These are phyloP conservation scores for Catamblyrhynchus diadema DNA, from an alignment of 2,797 vertebrate genomes.

Conservation along the genomic window DNA sequence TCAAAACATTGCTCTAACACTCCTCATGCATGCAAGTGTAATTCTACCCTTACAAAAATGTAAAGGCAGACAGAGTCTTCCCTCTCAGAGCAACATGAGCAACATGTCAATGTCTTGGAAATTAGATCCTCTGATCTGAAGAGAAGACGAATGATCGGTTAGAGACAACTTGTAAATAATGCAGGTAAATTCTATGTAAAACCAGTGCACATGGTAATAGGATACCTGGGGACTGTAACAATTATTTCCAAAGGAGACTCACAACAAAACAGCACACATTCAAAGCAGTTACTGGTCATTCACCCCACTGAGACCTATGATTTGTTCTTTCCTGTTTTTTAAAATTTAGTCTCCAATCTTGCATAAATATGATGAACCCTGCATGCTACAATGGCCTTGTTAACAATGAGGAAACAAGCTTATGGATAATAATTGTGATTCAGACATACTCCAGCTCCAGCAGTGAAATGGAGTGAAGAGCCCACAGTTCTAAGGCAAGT, in stretches of 20 bases:
- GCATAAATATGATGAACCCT: background rate
- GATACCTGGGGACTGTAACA: background rate
- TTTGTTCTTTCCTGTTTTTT: background rate
- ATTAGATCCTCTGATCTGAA: background rate
- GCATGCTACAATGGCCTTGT: background rate
- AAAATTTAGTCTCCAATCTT: background rate
- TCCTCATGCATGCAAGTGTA: background rate
- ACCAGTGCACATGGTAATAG: background rate
- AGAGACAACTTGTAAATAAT: slow-evolving; percentile 5
- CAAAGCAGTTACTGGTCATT: background rate
- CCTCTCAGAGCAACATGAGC: background rate
- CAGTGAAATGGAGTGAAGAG: background rate
- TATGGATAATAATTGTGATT: background rate
- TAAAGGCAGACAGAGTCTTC: background rate
- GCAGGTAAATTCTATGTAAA: background rate
- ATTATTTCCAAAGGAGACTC: background rate
- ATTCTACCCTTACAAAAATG: background rate
- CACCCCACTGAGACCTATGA: background rate
- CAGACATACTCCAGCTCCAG: background rate
- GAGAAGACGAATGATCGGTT: background rate
- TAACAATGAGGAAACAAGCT: background rate
- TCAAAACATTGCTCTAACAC: background rate
- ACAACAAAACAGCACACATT: background rate
- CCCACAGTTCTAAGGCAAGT: background rate
- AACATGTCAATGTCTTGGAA: background rate